phyloP scores from a whole-genome alignment of 2,888 invertebrate genomes.

The Pyralis farinalis region DNA sequence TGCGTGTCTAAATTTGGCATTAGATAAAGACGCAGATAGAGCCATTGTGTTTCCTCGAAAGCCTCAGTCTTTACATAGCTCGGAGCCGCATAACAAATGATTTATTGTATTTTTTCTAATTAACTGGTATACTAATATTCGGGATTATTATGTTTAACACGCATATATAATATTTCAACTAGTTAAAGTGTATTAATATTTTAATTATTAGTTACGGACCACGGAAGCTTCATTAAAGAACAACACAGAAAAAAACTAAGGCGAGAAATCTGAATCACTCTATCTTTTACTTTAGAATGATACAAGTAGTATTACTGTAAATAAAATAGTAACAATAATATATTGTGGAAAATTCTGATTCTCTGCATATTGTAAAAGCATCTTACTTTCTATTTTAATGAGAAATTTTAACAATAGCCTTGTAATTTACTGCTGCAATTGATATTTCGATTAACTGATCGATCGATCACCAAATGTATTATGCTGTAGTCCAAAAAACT shows the following conservation, averaged over 20 bases:
- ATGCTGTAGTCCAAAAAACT: too few species aligned
- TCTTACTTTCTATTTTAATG: too few species aligned
- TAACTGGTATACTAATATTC: slow-evolving; percentile 69
- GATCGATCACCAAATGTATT: too few species aligned
- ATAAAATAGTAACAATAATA: too few species aligned
- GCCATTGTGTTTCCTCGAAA: slow-evolving; percentile 61
- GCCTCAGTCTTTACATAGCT: slow-evolving; percentile 57
- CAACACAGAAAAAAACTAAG: slow-evolving; percentile 23
- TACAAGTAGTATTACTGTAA: too few species aligned
- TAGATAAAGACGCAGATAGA: slow-evolving; percentile 52
- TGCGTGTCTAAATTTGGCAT: slow-evolving; percentile 26
- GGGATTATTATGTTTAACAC: slow-evolving; percentile 66
- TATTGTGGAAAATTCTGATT: too few species aligned
- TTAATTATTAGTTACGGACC: slow-evolving; percentile 42
- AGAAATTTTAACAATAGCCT: too few species aligned
- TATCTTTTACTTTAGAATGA: too few species aligned
- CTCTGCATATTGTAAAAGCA: too few species aligned
- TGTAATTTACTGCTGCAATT: too few species aligned
- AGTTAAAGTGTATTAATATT: slow-evolving; percentile 49
- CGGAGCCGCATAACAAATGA: slow-evolving; percentile 58
- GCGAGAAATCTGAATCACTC: too few species aligned
- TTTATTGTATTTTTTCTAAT: slow-evolving; percentile 70
- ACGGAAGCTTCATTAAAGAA: slow-evolving; percentile 34
- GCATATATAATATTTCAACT: slow-evolving; percentile 54
- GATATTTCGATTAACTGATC: too few species aligned